Evolutionary conservation across 2,888 invertebrate genomes (phyloP).

Genomic region (Taphrorychus bicolor): DNA sequence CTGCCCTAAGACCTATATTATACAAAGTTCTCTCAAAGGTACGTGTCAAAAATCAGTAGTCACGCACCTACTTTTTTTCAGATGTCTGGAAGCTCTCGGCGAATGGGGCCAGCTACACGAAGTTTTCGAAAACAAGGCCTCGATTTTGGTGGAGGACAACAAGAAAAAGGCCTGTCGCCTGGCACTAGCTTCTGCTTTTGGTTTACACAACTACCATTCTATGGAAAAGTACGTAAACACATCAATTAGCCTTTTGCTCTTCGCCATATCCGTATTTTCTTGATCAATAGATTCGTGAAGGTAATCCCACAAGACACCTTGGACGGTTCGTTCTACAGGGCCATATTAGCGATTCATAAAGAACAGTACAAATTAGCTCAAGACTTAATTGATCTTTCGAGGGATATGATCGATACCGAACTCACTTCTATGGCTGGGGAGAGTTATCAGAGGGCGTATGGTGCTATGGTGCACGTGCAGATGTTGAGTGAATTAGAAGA

Average conservation of each 20-base stretch:
- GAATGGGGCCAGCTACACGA: slow-evolving; percentile 92
- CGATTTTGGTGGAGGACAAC: slow-evolving; percentile 63
- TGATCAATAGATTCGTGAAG: slow-evolving; percentile 66
- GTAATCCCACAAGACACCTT: slow-evolving; percentile 92
- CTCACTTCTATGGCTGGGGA: slow-evolving; percentile 96
- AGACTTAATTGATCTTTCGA: slow-evolving; percentile 87
- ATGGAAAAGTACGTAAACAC: slow-evolving; percentile 74
- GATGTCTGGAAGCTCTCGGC: slow-evolving; percentile 92
- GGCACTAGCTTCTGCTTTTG: slow-evolving; percentile 96
- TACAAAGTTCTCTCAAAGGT: no score
- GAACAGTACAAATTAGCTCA: slow-evolving; percentile 67
- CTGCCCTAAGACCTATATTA: no score
- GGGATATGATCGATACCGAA: slow-evolving; percentile 94
- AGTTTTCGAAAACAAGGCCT: slow-evolving; percentile 82
- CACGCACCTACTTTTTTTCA: no score
- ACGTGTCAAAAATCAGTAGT: no score
- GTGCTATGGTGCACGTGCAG: slow-evolving; percentile 96
- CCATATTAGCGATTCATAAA: slow-evolving; percentile 88
- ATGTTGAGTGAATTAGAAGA: slow-evolving; percentile 97
- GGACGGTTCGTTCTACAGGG: slow-evolving; percentile 95
- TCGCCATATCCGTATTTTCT: not conserved
- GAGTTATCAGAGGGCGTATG: slow-evolving; percentile 94
- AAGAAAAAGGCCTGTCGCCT: slow-evolving; percentile 81
- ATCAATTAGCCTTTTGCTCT: not conserved
- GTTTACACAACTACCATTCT: slow-evolving; percentile 90